Evolutionary conservation across 2,888 invertebrate species (phyloP).

Genomic region (Drosophila cognata): DNA sequence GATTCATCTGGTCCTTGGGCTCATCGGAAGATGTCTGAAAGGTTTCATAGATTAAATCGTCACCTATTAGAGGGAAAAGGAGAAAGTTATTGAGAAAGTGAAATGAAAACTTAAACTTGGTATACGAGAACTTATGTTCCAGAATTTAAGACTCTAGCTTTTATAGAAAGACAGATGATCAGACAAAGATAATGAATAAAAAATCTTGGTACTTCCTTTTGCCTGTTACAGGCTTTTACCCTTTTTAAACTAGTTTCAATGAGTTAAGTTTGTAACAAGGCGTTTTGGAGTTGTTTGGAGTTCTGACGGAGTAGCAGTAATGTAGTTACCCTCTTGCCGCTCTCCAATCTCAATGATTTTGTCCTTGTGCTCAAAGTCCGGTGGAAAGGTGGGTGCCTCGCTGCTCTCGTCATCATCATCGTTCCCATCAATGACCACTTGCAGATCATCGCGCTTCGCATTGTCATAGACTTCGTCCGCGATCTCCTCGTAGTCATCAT

Average conservation of each 20-base stretch:
- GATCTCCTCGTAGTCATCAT: not conserved
- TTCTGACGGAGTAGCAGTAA: not conserved
- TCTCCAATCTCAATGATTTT: conserved; percentile 75
- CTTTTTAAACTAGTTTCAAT: not conserved
- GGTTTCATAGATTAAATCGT: conserved; percentile 73
- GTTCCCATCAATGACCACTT: conserved; percentile 25
- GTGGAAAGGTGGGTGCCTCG: not conserved
- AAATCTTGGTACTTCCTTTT: not conserved
- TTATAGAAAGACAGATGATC: not conserved
- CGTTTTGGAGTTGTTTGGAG: not conserved
- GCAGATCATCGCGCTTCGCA: conserved; percentile 5
- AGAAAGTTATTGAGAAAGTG: not conserved
- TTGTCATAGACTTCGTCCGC: conserved; percentile 8
- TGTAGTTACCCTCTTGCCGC: conserved; percentile 70
- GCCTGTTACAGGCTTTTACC: not conserved
- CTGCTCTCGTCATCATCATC: conserved; percentile 22
- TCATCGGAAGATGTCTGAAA: conserved; percentile 68
- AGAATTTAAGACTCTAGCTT: not conserved
- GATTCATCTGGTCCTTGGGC: conserved; percentile 53
- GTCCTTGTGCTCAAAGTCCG: conserved; percentile 57
- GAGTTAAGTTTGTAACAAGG: not conserved
- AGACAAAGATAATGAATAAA: not conserved
- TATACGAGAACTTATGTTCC: not conserved
- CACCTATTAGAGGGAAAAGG: conserved; percentile 53
- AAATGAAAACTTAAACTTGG: not conserved